These are phyloP conservation scores for Bambusicola thoracicus DNA, from an alignment of 2,113 vertebrate species.

Conservation along the genomic window DNA sequence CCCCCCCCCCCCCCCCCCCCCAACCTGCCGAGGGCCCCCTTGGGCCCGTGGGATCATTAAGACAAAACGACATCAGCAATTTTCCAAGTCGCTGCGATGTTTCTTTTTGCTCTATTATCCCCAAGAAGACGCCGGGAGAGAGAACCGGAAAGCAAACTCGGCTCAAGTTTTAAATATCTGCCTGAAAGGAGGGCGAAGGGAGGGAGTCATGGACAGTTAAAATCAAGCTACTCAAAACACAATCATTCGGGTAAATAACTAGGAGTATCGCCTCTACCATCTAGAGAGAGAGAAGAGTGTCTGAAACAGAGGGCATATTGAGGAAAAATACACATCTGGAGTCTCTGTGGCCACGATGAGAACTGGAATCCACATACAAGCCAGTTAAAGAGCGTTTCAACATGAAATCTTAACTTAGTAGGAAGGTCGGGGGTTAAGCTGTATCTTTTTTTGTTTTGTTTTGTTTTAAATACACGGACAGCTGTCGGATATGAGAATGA, in stretches of 20 bases:
- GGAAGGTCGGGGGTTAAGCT: slow-evolving; percentile 65
- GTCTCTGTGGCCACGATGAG: slow-evolving; percentile 70
- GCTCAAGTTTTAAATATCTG: slow-evolving; percentile 51
- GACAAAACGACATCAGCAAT: slow-evolving; percentile 42
- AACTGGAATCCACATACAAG: slow-evolving; percentile 71
- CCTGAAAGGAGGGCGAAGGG: slow-evolving; percentile 33
- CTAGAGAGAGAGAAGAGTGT: slow-evolving; percentile 64
- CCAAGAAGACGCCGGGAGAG: slow-evolving; percentile 33
- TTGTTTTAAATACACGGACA: slow-evolving; percentile 61
- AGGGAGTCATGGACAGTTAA: slow-evolving; percentile 54
- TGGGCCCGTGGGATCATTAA: not conserved
- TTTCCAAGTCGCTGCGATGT: slow-evolving; percentile 9
- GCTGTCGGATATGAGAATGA: slow-evolving; percentile 59
- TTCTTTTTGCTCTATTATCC: slow-evolving; percentile 43
- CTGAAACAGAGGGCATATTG: slow-evolving; percentile 59
- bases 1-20: no score
- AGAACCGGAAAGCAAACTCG: slow-evolving; percentile 36
- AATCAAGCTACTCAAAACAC: slow-evolving; percentile 72
- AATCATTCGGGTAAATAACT: slow-evolving; percentile 69
- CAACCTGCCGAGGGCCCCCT: not conserved
- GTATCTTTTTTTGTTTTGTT: slow-evolving; percentile 28
- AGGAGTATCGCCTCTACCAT: slow-evolving; percentile 68
- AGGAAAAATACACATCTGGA: slow-evolving; percentile 65
- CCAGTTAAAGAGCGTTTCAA: slow-evolving; percentile 67
- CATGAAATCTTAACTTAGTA: slow-evolving; percentile 70